These are phyloP conservation scores for Manis javanica DNA, from an alignment of 2,797 vertebrate genomes.

Conservation along the genomic window DNA sequence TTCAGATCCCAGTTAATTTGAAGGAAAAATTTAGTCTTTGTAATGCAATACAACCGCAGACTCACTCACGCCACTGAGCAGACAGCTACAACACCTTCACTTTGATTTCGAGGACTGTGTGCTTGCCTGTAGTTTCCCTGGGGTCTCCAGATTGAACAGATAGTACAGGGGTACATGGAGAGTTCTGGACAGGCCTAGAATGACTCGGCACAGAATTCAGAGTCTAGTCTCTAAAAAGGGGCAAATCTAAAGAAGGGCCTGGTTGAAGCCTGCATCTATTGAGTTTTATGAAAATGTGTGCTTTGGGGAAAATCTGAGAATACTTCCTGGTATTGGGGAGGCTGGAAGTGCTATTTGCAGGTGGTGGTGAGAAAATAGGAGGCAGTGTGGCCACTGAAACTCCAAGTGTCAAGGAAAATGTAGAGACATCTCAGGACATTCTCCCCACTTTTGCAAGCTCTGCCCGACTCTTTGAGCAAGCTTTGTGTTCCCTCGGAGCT, in stretches of 20 bases:
- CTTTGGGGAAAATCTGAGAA: constrained; percentile 3
- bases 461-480: neutral
- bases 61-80: neutral
- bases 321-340: neutral
- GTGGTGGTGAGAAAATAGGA: neutral
- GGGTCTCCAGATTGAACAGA: neutral
- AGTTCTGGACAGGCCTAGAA: neutral
- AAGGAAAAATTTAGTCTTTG: neutral
- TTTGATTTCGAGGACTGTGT: neutral
- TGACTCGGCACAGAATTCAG: neutral
- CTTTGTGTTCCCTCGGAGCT: neutral
- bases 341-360: neutral
- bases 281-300: neutral
- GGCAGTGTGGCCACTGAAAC: neutral
- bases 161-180: neutral
- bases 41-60: neutral
- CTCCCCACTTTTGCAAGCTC: neutral
- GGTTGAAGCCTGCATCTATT: neutral
- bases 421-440: neutral
- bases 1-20: neutral
- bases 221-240: neutral
- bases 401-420: neutral
- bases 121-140: neutral
- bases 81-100: neutral
- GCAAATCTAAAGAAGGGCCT: neutral